Percentiles rank a stretch among this genome's conserved stretches.
Conservation (phyloP, 2,113 vertebrate species). For the Chaenocephalus aceratus region DNA sequence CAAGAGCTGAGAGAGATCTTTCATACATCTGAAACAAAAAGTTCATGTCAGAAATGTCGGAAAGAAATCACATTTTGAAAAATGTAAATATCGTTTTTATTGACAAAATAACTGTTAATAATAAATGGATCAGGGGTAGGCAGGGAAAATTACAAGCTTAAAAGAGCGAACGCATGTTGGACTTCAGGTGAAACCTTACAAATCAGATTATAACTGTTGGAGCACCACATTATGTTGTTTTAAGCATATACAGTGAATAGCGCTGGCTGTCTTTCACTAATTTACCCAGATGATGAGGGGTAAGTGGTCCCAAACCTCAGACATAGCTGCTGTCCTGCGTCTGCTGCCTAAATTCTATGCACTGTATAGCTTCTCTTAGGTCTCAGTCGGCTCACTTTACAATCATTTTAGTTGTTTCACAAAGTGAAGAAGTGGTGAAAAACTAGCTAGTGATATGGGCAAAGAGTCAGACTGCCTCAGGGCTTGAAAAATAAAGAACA, state of each 20-base stretch:
- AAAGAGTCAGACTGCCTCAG: constrained; percentile 39
- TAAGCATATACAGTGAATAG: constrained; percentile 17
- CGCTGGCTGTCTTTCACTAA: constrained; percentile 25
- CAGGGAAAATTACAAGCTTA: background rate
- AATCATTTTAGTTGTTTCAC: constrained; percentile 64
- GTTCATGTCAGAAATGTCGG: background rate
- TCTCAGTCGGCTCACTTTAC: constrained; percentile 22
- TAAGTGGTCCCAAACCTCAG: constrained; percentile 54
- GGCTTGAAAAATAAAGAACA: constrained; percentile 49
- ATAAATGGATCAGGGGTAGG: background rate
- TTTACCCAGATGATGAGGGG: constrained; percentile 23
- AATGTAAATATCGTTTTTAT: background rate
- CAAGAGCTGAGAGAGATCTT: too few relatives aligned
- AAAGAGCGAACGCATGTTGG: background rate
- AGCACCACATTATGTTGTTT: background rate
- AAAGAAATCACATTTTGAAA: background rate
- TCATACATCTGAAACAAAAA: background rate
- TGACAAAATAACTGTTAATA: background rate
- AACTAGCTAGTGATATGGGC: constrained; percentile 39
- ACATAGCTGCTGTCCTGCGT: constrained; percentile 55
- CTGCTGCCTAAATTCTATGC: constrained; percentile 44
- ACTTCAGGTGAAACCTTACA: too few relatives aligned
- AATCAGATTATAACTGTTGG: too few relatives aligned
- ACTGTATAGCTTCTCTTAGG: constrained; percentile 30
- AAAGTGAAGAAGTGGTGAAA: constrained; percentile 24